Base-by-base conservation (phyloP, 1,140 invertebrate species). In the Aphelinus certus region DNA sequence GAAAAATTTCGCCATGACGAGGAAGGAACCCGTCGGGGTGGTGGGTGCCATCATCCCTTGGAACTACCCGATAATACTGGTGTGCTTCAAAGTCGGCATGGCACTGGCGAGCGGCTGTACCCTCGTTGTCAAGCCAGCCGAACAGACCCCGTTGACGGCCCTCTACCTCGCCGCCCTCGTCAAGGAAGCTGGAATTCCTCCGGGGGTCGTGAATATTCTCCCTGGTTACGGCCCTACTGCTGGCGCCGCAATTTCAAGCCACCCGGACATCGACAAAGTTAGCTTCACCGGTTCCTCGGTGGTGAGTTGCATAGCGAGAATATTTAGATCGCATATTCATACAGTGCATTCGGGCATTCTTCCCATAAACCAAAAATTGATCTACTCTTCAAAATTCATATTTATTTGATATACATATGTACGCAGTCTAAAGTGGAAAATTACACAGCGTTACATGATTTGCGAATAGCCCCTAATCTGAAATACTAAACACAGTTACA, bases 41-140 rank as follows among this genome's bases (percentile, higher is more conserved):
- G 93, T 93, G 84, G 94, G 92, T n/a, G 92, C 93, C 81, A 94
- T 95, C 60, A 93, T 94, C 77, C 94, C 94, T 56, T 95, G 94
- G 94, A 95, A 95, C 85, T 95, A 94, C 81, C 94, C 94, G 2
- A 85, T 95, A 60, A 84, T 94, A 10, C 94, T 95, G 92, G 89
- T 93, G 77, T 89, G 92, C 1, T 94, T 93, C 92, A 95, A 95
- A 84, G 87, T 95, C 62, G 93, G 91, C 26, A 94, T 94, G 42
- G 94, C 93, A 65, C 83, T 95, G 53, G 91, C 93, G 49, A 89
- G 91, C 78, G 94, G 94, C 2, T 92, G 91, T 78, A 91, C 89
- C 9, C 81, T 92, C 4, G 90, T 95, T 6, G 79, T 93, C 75
- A 95, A 95, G 81, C 91, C 93, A 7, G 93, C 94, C 0, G 94